Base-by-base conservation (phyloP, 2,797 vertebrate species). In the Halcyon leucocephala region DNA sequence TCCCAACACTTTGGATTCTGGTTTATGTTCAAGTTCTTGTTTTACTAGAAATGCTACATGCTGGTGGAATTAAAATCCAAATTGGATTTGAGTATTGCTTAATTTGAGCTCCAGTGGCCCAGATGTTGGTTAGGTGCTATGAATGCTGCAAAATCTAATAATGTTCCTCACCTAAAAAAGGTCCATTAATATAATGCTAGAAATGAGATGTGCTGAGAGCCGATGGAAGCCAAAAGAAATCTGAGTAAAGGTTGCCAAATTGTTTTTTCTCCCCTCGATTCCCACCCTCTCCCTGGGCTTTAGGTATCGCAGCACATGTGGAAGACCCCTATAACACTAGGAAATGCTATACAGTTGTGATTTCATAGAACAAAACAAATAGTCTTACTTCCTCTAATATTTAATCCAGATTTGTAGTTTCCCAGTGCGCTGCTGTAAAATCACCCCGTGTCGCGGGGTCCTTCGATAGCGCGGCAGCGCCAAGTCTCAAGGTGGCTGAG, bases 1-100 rank as follows among this genome's bases (percentile, higher is more conserved):
- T 91, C 84, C 82, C 86, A 87, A 64, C 78, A 90, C 67, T 91
- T 93, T 93, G 55, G 64, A 92, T 95, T 86, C 83, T 95, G 94
- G 78, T 97, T 96, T 89, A 84, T 86, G 73, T 89, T 97, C 76
- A 94, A 20, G 87, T 94, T 86, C 95, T 96, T 94, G 73, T 96
- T 98, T 97, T 92, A 93, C 94, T 95, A 91, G 67, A 96, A 95
- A 92, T 93, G 95, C 88, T 97, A 97, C 84, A 91, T 96, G 49
- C 83, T 96, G 62, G 72, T 96, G 91, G 84, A 97, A 96, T 97
- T 95, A 96, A 94, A 96, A 97, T 71, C 89, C 86, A 90, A 90
- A 94, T 31, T 95, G 94, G 85, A 96, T 94, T 97, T 95, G 86
- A 87, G 58, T 55, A 69, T 70, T 95, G 86, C 90, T 97, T 95